Percentiles rank a stretch among this genome's conserved stretches.
Conservation (phyloP, 2,797 vertebrate species). For the Anniella stebbinsi region DNA sequence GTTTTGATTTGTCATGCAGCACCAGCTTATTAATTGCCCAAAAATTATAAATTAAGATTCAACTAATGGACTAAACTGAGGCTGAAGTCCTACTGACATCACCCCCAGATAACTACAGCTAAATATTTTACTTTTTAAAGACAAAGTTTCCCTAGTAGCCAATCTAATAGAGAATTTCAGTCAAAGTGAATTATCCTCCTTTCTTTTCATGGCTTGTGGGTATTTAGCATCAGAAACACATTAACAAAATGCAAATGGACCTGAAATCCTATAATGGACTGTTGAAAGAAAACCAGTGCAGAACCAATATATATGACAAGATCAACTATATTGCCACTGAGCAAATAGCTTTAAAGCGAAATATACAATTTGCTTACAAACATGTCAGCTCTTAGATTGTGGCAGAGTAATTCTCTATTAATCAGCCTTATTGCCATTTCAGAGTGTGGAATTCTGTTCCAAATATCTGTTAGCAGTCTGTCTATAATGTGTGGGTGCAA, state of each 20-base stretch:
- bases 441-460: constrained; percentile 7
- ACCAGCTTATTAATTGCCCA: constrained; percentile 21
- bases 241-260: neutral
- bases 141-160: constrained; percentile 4
- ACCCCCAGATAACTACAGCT: constrained; percentile 14
- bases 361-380: neutral
- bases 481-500: neutral
- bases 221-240: neutral
- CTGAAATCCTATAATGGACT: neutral
- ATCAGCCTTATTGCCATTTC: neutral
- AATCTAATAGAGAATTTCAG: constrained; percentile 27
- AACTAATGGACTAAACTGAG: constrained; percentile 13
- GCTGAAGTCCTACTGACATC: constrained; percentile 21
- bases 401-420: constrained; percentile 6
- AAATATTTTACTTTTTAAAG: constrained; percentile 28
- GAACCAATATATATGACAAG: neutral
- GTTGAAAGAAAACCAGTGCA: neutral
- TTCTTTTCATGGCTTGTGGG: neutral
- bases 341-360: neutral
- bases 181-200: neutral
- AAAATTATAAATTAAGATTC: constrained; percentile 36
- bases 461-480: neutral
- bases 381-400: constrained; percentile 4
- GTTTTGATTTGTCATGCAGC: constrained; percentile 32
- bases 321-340: neutral